Evolutionary conservation across 2,888 invertebrate species (phyloP), one percentile per base, ranked within the genome.

Genomic region (Dione juno): DNA sequence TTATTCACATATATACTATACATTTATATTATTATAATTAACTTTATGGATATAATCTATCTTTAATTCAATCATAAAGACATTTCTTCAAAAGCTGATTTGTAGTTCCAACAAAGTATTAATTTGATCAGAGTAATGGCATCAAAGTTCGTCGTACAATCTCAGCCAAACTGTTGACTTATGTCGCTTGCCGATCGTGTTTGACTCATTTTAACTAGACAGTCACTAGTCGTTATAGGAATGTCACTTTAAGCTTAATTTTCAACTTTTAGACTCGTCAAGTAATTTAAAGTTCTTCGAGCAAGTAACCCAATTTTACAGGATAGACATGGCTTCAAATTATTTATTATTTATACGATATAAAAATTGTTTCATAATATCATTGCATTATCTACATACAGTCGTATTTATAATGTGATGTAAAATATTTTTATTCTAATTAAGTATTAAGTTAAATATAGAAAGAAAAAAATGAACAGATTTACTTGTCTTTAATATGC

Each of bases 81-180:
- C 11, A n/a, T 65, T 14, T 14, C 40, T 37, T 28, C 10, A 67
- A 28, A 71, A 54, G 54, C 28, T 28, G 45, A 61, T 16, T 61
- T 45, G 16, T 0, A 35, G 16, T 45, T 45, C 45, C 43, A 45
- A 16, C 40, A 69, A 75, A 80, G 79, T 82, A 86, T 82, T 88
- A 85, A 87, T 87, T 86, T 82, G 82, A 88, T 88, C 83, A 81
- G 77, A 80, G 81, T 75, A 82, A 82, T 83, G 80, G 80, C 80
- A 82, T 82, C 81, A 80, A 84, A 86, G 80, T 87, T 86, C 71
- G 74, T 72, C 76, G 75, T 69, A 74, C 71, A 71, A 80, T 81
- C 79, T 78, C 73, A 74, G 76, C 73, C 78, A 75, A 82, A 82
- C 77, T 81, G 81, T 81, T 80, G 79, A 81, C 79, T 81, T 79